Evolutionary conservation across 2,888 invertebrate species (phyloP), one percentile per base, ranked within the genome.

Genomic region (Priocnemis perturbator): DNA sequence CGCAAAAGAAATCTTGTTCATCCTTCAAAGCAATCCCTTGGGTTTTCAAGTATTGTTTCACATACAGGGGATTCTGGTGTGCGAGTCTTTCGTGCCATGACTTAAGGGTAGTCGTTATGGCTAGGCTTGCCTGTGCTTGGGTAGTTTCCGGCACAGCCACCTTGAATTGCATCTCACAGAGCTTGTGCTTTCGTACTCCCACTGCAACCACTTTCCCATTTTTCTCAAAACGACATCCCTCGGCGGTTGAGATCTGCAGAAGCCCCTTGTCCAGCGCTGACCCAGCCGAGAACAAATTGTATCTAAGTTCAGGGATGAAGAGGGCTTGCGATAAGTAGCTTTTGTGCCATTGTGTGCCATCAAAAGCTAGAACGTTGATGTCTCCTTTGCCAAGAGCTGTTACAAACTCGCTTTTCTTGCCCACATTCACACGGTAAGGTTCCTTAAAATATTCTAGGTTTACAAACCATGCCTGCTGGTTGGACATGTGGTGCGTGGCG

Each of bases 401-500:
- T 2, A 79, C 62, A 20, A 52, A 56, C 19, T 73, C 61, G 0
- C 71, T 70, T 19, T 59, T 59, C 7, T 76, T 69, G 9, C 76
- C 71, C 0, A 76, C 55, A 20, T 56, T 21, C 15, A 69, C 68
- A 11, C 37, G 47, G 11, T 50, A 30, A 0, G 57, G 55, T 21
- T 73, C 47, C 0, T 76, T 15, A 45, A 77, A 67, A 55, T 15
- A 37, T 17, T 50, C 50, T 0, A 67, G 69, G 9, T 70, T 64
- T 17, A 60, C 45, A 20, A 81, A 80, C 73, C 73, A 80, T 23
- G 61, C 57, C 15, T 69, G 61, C n/a, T 69, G 63, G 21, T 65
- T 69, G 15, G 76, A 70, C 79, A 79, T 79, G 58, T 80, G 74
- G 23, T 77, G 69, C 0, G 68, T 73, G n/a, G 78, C 81, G 3